Base-by-base conservation (phyloP, 2,888 invertebrate genomes). In the Melanostoma mellinum region DNA sequence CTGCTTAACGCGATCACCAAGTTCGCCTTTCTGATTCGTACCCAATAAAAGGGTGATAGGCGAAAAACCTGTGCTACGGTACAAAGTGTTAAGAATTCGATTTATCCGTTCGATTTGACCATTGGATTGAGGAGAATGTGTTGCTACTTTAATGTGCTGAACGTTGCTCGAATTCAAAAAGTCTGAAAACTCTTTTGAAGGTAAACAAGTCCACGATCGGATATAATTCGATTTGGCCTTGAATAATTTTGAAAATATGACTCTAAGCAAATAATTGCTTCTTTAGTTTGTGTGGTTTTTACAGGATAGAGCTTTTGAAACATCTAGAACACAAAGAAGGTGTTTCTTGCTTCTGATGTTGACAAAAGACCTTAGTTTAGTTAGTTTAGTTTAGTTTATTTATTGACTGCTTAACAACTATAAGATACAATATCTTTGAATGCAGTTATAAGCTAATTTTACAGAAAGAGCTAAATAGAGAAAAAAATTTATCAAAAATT, bases 361-460 rank as follows among this genome's bases (percentile, higher is more conserved):
- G 87, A 86, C 73, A 91, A 90, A 3, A 90, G 90, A 2, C 91
- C n/a, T n/a, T n/a, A n/a, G n/a, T n/a, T n/a, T n/a, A n/a, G n/a
- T n/a, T n/a, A n/a, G n/a, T 20, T 20, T 20, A 20, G 20, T 20
- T 20, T 20, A 20, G 20, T 20, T 20, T 20, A 20, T 20, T 20
- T 20, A 20, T 20, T 20, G 20, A 20, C 20, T 20, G 20, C 20
- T 20, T 20, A 20, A 20, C 20, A 20, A 20, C 20, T 20, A 20
- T 20, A 20, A 20, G 20, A 20, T 20, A 20, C 20, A 20, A 20
- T 20, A 20, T 20, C 20, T 20, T 20, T 20, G 0, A 20, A 20
- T 0, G 20, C 20, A 20, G 20, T 20, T 20, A 20, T 20, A 20
- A 20, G 20, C 20, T 20, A 20, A 20, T 20, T 20, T 20, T 20